Evolutionary conservation across 2,888 invertebrate genomes (phyloP), one percentile per base, ranked within the genome.

Genomic region (Drosophila basisetae): DNA sequence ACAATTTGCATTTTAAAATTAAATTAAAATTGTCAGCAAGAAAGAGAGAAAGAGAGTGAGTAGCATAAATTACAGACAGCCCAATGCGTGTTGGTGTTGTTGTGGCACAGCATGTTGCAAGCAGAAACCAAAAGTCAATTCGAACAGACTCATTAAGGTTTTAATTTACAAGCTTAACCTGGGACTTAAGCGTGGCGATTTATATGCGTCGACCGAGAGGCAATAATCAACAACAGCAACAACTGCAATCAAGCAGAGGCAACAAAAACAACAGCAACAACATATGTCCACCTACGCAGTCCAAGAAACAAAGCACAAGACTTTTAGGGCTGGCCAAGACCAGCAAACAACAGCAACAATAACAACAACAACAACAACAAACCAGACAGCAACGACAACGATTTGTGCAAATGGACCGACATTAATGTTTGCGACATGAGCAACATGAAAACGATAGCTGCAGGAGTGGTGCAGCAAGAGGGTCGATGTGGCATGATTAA

Each of bases 151-250:
- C 85, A 85, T 85, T 85, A 85, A 73, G 85, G 88, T 80, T 89
- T 85, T 85, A 89, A 85, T 85, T 85, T 85, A 85, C 90, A 85
- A 89, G 90, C 75, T 84, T 75, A 73, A 72, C 68, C 64, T 50
- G 73, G 72, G 80, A 84, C 76, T 89, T 82, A 83, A 87, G 75
- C 90, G 75, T 71, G 55, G 73, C 84, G 83, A 85, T 85, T 85
- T 85, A 87, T 89, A 89, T 81, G 82, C 89, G 86, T 81, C 73
- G 68, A 53, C 37, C 59, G 54, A 65, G 56, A 68, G 78, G 81
- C 81, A 89, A 84, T 89, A 89, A 81, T 86, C 84, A 84, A 84
- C 63, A 54, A 68, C 65, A 39, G 49, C 71, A 41, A 56, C 78
- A 73, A 70, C 68, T 63, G 68, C 82, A 77, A 83, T 80, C 83